Evolutionary conservation across 2,797 vertebrate species (phyloP).

Genomic region (Chelidonichthys spinosus): DNA sequence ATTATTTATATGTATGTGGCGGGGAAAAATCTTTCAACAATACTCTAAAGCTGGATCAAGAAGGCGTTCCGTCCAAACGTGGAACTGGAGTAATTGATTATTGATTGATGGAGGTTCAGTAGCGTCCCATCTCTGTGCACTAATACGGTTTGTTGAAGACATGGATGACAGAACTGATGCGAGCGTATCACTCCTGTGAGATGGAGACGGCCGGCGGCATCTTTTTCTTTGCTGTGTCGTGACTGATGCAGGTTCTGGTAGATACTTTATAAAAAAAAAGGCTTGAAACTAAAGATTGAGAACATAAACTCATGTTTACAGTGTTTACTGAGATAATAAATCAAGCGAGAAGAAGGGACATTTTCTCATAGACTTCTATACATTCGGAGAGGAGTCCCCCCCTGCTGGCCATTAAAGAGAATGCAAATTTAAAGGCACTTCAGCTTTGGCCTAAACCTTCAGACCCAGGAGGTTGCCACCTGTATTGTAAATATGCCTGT

Average conservation of each 20-base stretch:
- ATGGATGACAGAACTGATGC: slow-evolving; percentile 11
- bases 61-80: slow-evolving; percentile 1
- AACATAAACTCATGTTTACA: too few species aligned
- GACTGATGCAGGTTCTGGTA: slow-evolving; percentile 15
- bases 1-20: neutral
- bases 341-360: too few species aligned
- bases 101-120: slow-evolving; percentile 42
- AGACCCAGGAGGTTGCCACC: neutral
- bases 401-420: neutral
- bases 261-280: neutral
- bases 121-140: slow-evolving; percentile 14
- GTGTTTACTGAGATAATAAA: too few species aligned
- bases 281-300: neutral
- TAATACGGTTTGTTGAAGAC: slow-evolving; percentile 29
- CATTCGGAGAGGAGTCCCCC: neutral
- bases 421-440: neutral
- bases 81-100: slow-evolving; percentile 53
- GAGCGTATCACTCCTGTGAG: neutral
- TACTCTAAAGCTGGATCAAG: slow-evolving; percentile 23
- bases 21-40: slow-evolving; percentile 38
- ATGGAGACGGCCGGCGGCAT: neutral
- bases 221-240: neutral
- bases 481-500: neutral
- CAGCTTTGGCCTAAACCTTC: neutral
- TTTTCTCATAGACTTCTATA: too few species aligned